A percentile compares a stretch with the other conserved stretches of the same genome.
phyloP scores from a whole-genome alignment of 2,888 invertebrate genomes.

The Synanthedon andrenaeformis region DNA sequence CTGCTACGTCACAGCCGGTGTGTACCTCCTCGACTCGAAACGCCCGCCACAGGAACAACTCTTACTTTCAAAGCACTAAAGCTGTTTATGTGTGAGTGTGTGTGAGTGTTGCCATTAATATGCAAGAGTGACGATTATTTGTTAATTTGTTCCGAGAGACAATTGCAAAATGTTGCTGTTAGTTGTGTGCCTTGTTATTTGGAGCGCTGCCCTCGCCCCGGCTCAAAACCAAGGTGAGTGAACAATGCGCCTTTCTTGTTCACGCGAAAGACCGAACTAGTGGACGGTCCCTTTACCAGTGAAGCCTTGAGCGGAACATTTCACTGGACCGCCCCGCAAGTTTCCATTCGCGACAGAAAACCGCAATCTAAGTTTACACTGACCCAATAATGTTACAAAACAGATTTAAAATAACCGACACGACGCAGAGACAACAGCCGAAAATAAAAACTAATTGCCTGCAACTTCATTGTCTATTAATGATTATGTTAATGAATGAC shows the following conservation, averaged over 20 bases:
- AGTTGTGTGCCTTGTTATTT: conserved; percentile 49
- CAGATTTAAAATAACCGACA: not conserved
- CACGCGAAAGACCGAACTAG: conserved; percentile 14
- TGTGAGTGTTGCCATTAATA: conserved; percentile 22
- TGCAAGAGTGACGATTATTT: conserved; percentile 40
- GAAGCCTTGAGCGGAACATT: not conserved
- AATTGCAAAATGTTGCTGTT: conserved; percentile 50
- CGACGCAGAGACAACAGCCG: not conserved
- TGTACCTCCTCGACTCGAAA: conserved; percentile 10
- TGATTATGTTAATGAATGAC: not conserved
- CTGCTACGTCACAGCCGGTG: not conserved
- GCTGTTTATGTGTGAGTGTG: conserved; percentile 12
- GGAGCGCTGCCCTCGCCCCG: conserved; percentile 53
- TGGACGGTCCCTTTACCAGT: not conserved
- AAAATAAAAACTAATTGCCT: not conserved
- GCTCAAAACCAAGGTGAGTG: conserved; percentile 59
- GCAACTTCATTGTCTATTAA: conserved; percentile 4
- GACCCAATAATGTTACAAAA: not conserved
- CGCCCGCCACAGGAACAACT: conserved; percentile 27
- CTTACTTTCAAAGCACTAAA: conserved; percentile 36
- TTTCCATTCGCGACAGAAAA: not conserved
- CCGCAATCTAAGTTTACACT: not conserved
- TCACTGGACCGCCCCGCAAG: not conserved
- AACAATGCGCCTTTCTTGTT: conserved; percentile 35
- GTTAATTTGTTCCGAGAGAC: conserved; percentile 22